A percentile compares a stretch with the other conserved stretches of the same genome.
These are phyloP conservation scores for Montipora sp. DNA, from an alignment of 64 coral and sea anemone genomes.

Conservation along the genomic window DNA sequence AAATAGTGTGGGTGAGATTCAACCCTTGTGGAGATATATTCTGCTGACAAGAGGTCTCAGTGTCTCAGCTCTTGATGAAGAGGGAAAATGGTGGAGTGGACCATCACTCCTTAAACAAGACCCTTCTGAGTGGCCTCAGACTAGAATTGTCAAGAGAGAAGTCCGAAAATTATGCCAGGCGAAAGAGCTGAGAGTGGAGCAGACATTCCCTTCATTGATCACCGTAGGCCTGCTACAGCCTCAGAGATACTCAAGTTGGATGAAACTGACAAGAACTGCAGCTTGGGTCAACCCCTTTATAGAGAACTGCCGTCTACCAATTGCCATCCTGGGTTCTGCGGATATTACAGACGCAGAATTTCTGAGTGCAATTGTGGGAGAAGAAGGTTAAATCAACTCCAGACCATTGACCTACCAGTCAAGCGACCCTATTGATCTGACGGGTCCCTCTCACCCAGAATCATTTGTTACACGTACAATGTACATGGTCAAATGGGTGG, in stretches of 20 bases:
- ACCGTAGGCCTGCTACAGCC: conserved; percentile 16
- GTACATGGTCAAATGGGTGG: neutral
- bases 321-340: too few species aligned
- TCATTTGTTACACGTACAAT: neutral
- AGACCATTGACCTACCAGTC: too few species aligned
- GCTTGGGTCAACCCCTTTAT: conserved; percentile 18
- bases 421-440: too few species aligned
- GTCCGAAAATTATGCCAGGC: neutral
- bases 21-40: neutral
- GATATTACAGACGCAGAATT: too few species aligned
- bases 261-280: too few species aligned
- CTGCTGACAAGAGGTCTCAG: conserved; percentile 49
- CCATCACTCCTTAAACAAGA: conserved; percentile 27
- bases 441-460: too few species aligned
- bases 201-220: neutral
- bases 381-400: too few species aligned
- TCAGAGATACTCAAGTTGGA: neutral
- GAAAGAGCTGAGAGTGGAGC: neutral
- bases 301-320: conserved; percentile 46
- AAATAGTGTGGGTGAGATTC: too few species aligned
- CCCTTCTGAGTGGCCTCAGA: conserved; percentile 39
- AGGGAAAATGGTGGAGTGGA: conserved; percentile 45
- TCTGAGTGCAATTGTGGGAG: too few species aligned
- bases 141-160: neutral
- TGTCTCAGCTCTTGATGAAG: neutral